phyloP scores from a whole-genome alignment of 2,113 vertebrate species.

The Pluvialis apricaria region DNA sequence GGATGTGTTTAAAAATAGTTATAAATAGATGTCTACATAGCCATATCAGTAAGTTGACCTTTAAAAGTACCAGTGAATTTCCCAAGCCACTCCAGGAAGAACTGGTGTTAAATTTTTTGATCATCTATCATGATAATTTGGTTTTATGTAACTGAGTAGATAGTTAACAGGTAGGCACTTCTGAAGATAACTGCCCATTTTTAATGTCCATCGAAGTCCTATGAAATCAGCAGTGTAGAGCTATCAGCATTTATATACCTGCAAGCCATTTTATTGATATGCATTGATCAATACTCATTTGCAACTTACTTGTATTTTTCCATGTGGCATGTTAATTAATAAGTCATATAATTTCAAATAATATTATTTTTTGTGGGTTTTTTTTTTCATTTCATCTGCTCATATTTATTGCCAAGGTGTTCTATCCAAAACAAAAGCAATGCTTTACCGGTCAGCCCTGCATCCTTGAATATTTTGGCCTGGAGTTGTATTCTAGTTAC shows the following conservation, averaged over 20 bases:
- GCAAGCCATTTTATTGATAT: background rate
- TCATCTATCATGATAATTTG: background rate
- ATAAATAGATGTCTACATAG: background rate
- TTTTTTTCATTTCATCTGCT: background rate
- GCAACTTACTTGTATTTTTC: background rate
- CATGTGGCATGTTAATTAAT: background rate
- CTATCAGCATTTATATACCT: background rate
- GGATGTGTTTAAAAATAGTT: background rate
- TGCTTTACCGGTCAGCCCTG: fast-evolving
- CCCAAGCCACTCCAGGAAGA: background rate
- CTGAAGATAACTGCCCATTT: background rate
- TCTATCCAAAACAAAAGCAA: background rate
- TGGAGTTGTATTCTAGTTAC: background rate
- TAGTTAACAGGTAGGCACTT: background rate
- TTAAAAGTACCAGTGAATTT: background rate
- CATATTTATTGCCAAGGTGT: background rate
- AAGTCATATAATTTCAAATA: background rate
- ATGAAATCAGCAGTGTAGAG: background rate
- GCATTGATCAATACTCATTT: background rate
- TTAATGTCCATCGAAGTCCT: background rate
- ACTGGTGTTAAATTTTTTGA: background rate
- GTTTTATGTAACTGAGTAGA: background rate
- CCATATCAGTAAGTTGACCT: background rate
- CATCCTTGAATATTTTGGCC: background rate
- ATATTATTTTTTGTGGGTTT: background rate